Evolutionary conservation across 2,888 invertebrate genomes (phyloP), one percentile per base, ranked within the genome.

Genomic region (Hemaris fuciformis): DNA sequence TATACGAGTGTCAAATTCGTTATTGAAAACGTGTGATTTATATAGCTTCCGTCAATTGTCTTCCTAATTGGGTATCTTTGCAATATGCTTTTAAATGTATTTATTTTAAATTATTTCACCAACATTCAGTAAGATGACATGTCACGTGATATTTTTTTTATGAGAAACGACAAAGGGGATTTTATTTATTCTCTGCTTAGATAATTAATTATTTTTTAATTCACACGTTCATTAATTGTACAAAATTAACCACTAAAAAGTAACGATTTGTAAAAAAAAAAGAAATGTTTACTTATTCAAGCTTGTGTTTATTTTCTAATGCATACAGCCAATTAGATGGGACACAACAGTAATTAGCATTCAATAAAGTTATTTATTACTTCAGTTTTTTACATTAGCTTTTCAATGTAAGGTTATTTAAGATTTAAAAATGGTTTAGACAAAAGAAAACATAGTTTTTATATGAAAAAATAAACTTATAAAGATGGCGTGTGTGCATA

Each of bases 31-130:
- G 53, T 57, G 41, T 41, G 27, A 57, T 22, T 58, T 63, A 34
- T 48, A 62, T 62, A 23, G 70, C 70, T 73, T 77, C 75, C 76
- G 67, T 62, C 59, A 63, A 70, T 65, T 61, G 71, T 76, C 77
- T 79, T 79, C 77, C 77, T 66, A 66, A 64, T 64, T 65, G 68
- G 69, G 68, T 69, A 59, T 48, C n/a, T 27, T 25, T 27, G 25
- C 15, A 31, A 10, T 31, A 53, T 31, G 53, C 53, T 15, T 53
- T 53, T 53, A 46, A 13, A 27, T 53, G 31, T 53, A 53, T 53
- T 53, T 53, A 53, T 53, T 53, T 53, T 53, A 53, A 13, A 22
- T 45, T 23, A 45, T 18, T 53, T 15, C 15, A 27, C 7, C 5
- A 27, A 4, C 10, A 4, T 10, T 18, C n/a, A 5, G 10, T 25